A percentile compares a stretch with the other conserved stretches of the same genome.
Conservation (phyloP, 2,797 vertebrate species). For the Chromobotia macracanthus region DNA sequence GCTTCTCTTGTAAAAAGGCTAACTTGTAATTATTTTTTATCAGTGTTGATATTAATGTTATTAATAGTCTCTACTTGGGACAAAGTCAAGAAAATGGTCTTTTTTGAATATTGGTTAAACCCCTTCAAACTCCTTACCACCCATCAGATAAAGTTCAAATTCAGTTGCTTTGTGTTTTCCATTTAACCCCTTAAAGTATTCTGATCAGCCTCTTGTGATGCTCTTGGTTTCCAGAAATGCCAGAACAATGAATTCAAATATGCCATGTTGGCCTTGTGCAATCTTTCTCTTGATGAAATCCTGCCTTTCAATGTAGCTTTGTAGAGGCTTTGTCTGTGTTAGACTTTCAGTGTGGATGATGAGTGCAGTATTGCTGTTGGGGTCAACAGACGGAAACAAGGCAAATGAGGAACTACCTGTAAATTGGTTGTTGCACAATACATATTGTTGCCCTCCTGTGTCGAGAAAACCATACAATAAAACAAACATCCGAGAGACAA, state of each 20-base stretch:
- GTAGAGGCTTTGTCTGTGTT: too few relatives aligned
- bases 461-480: too few relatives aligned
- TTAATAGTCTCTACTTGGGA: conserved; percentile 61
- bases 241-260: conserved; percentile 66
- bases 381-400: too few relatives aligned
- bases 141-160: conserved; percentile 58
- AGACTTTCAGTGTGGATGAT: too few relatives aligned
- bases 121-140: conserved; percentile 9
- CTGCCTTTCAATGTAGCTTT: not conserved
- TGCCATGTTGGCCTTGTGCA: not conserved
- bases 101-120: conserved; percentile 54
- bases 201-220: conserved; percentile 56
- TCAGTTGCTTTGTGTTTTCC: conserved; percentile 30
- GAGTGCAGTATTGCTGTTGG: too few relatives aligned
- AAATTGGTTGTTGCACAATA: too few relatives aligned
- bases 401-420: too few relatives aligned
- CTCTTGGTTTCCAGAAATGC: conserved; percentile 59
- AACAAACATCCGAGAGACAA: too few relatives aligned
- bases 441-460: too few relatives aligned
- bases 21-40: conserved; percentile 71
- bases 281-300: conserved; percentile 4
- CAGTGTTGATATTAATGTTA: conserved; percentile 64
- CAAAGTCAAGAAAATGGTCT: conserved; percentile 52
- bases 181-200: conserved; percentile 52
- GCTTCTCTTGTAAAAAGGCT: conserved; percentile 66